These are phyloP conservation scores for Sebastes kiyomatsui DNA, from an alignment of 2,797 vertebrate genomes.

Conservation along the genomic window DNA sequence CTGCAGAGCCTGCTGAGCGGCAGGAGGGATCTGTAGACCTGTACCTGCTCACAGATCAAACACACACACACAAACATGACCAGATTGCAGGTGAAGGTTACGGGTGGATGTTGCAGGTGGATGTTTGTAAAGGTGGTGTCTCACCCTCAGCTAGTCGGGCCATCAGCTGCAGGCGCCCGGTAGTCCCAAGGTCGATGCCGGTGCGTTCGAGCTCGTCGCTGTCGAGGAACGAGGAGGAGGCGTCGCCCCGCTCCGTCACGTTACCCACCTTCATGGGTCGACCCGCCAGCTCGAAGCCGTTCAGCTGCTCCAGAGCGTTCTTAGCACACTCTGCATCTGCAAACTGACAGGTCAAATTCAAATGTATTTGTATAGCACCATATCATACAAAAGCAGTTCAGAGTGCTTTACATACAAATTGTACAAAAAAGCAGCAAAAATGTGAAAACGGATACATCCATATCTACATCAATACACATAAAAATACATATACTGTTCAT, in stretches of 20 bases:
- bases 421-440: too few species aligned
- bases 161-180: constrained; percentile 95
- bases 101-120: background rate
- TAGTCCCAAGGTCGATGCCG: constrained; percentile 94
- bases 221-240: constrained; percentile 92
- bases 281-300: constrained; percentile 95
- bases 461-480: too few species aligned
- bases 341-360: constrained; percentile 80
- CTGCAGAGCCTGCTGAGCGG: constrained; percentile 95
- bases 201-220: constrained; percentile 94
- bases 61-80: background rate
- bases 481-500: background rate
- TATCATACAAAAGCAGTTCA: too few species aligned
- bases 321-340: constrained; percentile 95
- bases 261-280: constrained; percentile 98
- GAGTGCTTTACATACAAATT: too few species aligned
- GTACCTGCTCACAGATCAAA: constrained; percentile 82
- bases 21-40: constrained; percentile 94
- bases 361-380: too few species aligned
- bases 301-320: constrained; percentile 96
- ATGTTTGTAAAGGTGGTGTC: background rate
- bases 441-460: too few species aligned
- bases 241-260: constrained; percentile 93
- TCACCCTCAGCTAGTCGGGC: constrained; percentile 93
- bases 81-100: background rate